These are phyloP conservation scores for Acanthopagrus latus DNA, from an alignment of 2,797 vertebrate species.

Conservation along the genomic window DNA sequence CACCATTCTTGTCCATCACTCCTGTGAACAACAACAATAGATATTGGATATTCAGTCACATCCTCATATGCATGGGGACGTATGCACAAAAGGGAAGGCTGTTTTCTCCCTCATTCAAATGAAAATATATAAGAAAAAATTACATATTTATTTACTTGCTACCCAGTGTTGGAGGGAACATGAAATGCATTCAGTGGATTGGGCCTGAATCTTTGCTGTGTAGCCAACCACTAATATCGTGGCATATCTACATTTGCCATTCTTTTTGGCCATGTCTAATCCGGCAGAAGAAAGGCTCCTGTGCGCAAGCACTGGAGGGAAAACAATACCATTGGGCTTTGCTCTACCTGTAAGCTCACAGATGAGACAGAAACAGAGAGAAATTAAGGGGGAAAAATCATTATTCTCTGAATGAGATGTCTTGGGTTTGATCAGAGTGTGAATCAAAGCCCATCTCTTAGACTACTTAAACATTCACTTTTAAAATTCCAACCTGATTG, in stretches of 20 bases:
- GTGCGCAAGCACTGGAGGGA: conserved; percentile 78
- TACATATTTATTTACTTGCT: conserved; percentile 65
- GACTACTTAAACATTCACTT: conserved; percentile 99
- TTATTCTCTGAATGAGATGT: conserved; percentile 99
- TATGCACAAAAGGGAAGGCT: conserved; percentile 50
- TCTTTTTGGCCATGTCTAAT: conserved; percentile 85
- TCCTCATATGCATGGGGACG: conserved; percentile 26
- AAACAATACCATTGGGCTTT: conserved; percentile 88
- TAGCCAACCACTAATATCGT: conserved; percentile 74
- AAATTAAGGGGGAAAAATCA: conserved; percentile 89
- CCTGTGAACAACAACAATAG: conserved; percentile 56
- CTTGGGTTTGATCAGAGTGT: conserved; percentile 96
- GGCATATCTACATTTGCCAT: conserved; percentile 84
- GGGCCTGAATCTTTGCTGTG: conserved; percentile 55
- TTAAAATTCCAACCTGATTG: conserved; percentile 99
- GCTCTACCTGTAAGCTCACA: conserved; percentile 86
- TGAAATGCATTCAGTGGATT: conserved; percentile 53
- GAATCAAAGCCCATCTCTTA: conserved; percentile 99
- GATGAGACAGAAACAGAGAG: conserved; percentile 85
- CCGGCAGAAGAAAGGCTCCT: conserved; percentile 85
- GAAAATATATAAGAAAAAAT: conserved; percentile 51
- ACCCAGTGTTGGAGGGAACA: conserved; percentile 31
- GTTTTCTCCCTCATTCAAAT: conserved; percentile 54
- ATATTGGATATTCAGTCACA: conserved; percentile 49
- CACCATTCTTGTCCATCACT: conserved; percentile 29